Evolutionary conservation across 2,888 invertebrate species (phyloP).

Genomic region (Adelognathus sp.): DNA sequence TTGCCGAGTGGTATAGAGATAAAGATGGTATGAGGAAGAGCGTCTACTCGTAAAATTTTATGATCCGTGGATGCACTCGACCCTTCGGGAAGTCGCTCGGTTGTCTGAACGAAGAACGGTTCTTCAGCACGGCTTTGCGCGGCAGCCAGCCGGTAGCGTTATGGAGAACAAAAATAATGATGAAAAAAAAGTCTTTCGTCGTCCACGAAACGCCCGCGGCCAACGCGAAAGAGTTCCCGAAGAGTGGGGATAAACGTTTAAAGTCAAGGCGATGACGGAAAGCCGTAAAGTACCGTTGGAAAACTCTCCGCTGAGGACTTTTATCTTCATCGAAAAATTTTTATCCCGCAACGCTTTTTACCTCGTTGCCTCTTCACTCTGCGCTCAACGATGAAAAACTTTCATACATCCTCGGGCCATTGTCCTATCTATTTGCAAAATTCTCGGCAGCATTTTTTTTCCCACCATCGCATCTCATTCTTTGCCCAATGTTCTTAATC

Average conservation of each 20-base stretch:
- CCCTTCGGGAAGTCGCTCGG: background rate
- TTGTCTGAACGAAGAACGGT: constrained; percentile 9
- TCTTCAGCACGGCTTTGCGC: constrained; percentile 16
- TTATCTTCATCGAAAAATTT: constrained; percentile 12
- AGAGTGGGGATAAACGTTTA: background rate
- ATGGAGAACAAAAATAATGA: constrained; percentile 27
- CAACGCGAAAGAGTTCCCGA: background rate
- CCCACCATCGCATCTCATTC: background rate
- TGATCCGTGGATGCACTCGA: constrained; percentile 50
- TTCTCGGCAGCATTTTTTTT: background rate
- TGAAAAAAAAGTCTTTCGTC: constrained; percentile 24
- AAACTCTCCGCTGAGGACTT: background rate
- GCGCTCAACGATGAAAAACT: background rate
- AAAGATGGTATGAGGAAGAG: too few relatives aligned
- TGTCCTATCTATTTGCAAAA: background rate
- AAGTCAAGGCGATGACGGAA: background rate
- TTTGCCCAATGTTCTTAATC: background rate
- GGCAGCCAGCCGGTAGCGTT: background rate
- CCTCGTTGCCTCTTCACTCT: background rate
- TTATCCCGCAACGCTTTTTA: background rate
- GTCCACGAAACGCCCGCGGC: background rate
- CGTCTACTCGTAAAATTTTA: constrained; percentile 58
- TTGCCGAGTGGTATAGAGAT: background rate
- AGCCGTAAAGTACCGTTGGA: background rate
- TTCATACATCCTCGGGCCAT: background rate